Percentiles rank a stretch among this genome's conserved stretches.
phyloP scores from a whole-genome alignment of 2,797 vertebrate species.

The Taenioides sp. region DNA sequence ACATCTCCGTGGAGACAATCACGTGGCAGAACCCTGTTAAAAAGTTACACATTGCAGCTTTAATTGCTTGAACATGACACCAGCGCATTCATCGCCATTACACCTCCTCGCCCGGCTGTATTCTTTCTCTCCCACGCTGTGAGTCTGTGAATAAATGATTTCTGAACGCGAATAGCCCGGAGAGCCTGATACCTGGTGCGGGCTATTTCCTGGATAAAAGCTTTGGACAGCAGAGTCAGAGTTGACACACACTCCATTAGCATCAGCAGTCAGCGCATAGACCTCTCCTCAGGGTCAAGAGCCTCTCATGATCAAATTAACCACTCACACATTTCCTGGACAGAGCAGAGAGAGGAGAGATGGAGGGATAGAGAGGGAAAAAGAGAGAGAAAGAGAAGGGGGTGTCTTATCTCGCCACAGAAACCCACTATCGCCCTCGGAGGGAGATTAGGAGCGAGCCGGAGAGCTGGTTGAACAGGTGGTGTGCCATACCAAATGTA shows the following conservation, averaged over 20 bases:
- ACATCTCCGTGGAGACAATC: not conserved
- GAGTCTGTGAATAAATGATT: not conserved
- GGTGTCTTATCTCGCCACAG: slow-evolving; percentile 53
- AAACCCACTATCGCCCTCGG: slow-evolving; percentile 62
- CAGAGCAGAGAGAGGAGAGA: slow-evolving; percentile 16
- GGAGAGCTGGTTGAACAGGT: slow-evolving; percentile 66
- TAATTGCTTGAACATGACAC: not conserved
- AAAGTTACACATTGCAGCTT: not conserved
- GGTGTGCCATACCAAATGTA: slow-evolving; percentile 65
- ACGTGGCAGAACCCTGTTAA: not conserved
- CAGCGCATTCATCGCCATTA: not conserved
- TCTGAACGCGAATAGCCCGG: not conserved
- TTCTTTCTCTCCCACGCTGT: not conserved
- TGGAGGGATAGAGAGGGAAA: not conserved
- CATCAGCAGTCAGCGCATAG: slow-evolving; percentile 26
- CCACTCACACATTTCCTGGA: slow-evolving; percentile 51
- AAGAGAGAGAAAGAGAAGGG: not conserved
- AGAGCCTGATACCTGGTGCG: slow-evolving; percentile 1
- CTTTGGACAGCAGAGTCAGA: not conserved
- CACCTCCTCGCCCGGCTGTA: not conserved
- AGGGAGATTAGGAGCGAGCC: slow-evolving; percentile 65
- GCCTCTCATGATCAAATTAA: slow-evolving; percentile 58
- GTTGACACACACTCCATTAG: slow-evolving; percentile 31
- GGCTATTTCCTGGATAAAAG: not conserved
- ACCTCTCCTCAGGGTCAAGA: slow-evolving; percentile 50